Conservation (phyloP, 2,888 invertebrate genomes). For the Drosophila lacicola region DNA sequence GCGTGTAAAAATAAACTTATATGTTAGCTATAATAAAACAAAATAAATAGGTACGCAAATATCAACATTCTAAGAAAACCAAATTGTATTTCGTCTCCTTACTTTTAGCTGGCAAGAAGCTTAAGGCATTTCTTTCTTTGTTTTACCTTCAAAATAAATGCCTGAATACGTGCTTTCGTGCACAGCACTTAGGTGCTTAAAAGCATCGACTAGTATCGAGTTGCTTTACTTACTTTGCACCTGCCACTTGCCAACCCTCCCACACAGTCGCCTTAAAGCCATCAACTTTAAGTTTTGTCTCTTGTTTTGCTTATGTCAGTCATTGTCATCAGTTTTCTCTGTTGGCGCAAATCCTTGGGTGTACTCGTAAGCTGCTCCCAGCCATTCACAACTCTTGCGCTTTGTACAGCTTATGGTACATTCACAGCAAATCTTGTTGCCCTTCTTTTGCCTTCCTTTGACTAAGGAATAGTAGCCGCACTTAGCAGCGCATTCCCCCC, state of each 20-base stretch:
- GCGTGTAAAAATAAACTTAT: constrained; percentile 29
- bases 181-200: constrained; percentile 14
- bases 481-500: constrained; percentile 7
- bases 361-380: constrained; percentile 44
- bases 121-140: constrained; percentile 16
- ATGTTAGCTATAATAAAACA: background rate
- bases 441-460: background rate
- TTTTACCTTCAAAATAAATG: constrained; percentile 1
- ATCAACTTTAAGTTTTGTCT: constrained; percentile 18
- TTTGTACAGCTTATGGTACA: constrained; percentile 65
- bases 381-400: constrained; percentile 45
- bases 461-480: constrained; percentile 12
- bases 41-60: background rate
- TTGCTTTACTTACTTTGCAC: constrained; percentile 26
- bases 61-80: background rate
- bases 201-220: constrained; percentile 12
- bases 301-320: constrained; percentile 21
- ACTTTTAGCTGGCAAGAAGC: constrained; percentile 8
- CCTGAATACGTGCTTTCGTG: background rate
- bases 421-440: constrained; percentile 52
- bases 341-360: constrained; percentile 40
- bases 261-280: constrained; percentile 22
- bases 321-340: constrained; percentile 50
- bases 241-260: constrained; percentile 9
- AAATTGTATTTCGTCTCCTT: constrained; percentile 8